Evolutionary conservation across 2,113 vertebrate species (phyloP), one percentile per base, ranked within the genome.

Genomic region (Pomatostomus ruficeps): DNA sequence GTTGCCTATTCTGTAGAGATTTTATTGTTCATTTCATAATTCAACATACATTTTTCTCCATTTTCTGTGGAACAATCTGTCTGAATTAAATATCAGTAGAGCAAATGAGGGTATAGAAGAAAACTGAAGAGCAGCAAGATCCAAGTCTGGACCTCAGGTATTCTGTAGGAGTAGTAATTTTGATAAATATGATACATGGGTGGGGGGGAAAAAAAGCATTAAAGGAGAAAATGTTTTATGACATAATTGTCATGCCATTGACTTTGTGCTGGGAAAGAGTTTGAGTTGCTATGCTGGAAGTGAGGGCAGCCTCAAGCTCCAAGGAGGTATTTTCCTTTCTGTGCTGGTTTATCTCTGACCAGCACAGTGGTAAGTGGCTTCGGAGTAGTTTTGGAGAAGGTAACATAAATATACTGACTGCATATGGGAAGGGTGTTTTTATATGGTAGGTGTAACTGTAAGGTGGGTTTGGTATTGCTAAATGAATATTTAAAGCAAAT

Each of bases 401-500:
- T 10, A 12, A 63, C 43, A 35, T 63, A 48, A 65, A 89, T 74
- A 55, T 8, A 75, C 55, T 12, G 55, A 28, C 24, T 9, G 0
- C 38, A 13, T 29, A n/a, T 62, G 78, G 70, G 45, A 83, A 71
- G 0, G 2, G 24, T 18, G 38, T 3, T 68, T 93, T 77, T 40
- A 23, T 82, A 66, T 10, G 45, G 51, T 23, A 84, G 65, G 42
- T 63, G 82, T 90, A 84, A 91, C 57, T 2, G 3, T 54, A 52
- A 93, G 61, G 59, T 89, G 72, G 49, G 66, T 14, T 88, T 71
- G 58, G 52, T 95, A 40, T 62, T 89, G 74, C 89, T 91, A 75
- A 86, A 85, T 88, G 88, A 96, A 91, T 90, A 82, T 66, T 96
- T 91, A 92, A 87, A 95, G 89, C 89, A 88, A 95, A 95, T 88